These are phyloP conservation scores for Melieria picta DNA, from an alignment of 2,888 invertebrate species.

Conservation along the genomic window DNA sequence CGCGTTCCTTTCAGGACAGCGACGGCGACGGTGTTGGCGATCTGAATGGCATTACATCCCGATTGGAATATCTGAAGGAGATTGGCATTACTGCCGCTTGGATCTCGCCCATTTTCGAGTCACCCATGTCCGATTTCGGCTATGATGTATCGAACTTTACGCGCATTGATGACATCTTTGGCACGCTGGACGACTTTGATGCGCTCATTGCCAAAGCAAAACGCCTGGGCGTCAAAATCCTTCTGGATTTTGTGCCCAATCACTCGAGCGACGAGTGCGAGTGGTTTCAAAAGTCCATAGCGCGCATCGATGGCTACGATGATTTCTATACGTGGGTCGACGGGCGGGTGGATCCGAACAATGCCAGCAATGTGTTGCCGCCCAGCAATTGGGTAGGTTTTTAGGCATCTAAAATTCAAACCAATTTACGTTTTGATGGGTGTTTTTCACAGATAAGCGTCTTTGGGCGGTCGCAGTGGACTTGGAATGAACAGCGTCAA, in stretches of 20 bases:
- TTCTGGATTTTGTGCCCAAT: slow-evolving; percentile 76
- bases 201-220: slow-evolving; percentile 69
- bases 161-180: slow-evolving; percentile 73
- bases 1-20: slow-evolving; percentile 85
- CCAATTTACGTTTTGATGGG: background rate
- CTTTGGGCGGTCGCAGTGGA: slow-evolving; percentile 77
- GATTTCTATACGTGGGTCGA: slow-evolving; percentile 83
- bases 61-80: slow-evolving; percentile 74
- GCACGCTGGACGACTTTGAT: slow-evolving; percentile 75
- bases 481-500: slow-evolving; percentile 71
- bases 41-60: slow-evolving; percentile 75
- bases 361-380: slow-evolving; percentile 27
- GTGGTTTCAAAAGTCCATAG: slow-evolving; percentile 84
- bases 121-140: slow-evolving; percentile 81
- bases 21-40: slow-evolving; percentile 87
- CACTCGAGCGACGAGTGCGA: slow-evolving; percentile 82
- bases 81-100: slow-evolving; percentile 76
- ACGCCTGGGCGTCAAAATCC: slow-evolving; percentile 68
- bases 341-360: slow-evolving; percentile 64
- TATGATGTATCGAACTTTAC: slow-evolving; percentile 80
- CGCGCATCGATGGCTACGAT: slow-evolving; percentile 71
- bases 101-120: slow-evolving; percentile 79
- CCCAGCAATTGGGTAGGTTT: slow-evolving; percentile 57
- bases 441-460: slow-evolving; percentile 53
- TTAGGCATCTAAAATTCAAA: background rate